Evolutionary conservation across 2,888 invertebrate genomes (phyloP).

Genomic region (Eretmocerus hayati): DNA sequence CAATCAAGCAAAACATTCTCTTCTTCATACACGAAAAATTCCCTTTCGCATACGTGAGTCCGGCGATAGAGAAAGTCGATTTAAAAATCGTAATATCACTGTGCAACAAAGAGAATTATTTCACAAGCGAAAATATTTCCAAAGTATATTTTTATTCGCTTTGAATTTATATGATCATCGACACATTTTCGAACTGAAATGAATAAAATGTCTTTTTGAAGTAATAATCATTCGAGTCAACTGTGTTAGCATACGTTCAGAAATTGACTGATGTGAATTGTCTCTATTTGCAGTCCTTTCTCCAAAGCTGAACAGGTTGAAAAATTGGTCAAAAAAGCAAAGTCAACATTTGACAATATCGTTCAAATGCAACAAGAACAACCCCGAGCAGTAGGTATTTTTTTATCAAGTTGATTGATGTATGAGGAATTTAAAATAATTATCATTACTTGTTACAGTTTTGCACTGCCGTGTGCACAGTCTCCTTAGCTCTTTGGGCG

Average conservation of each 20-base stretch:
- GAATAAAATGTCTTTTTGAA: not conserved
- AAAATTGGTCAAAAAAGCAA: slow-evolving; percentile 33
- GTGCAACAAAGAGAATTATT: too few species aligned
- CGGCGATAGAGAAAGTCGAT: too few species aligned
- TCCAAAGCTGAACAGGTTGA: slow-evolving; percentile 32
- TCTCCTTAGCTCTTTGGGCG: slow-evolving; percentile 33
- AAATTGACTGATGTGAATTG: not conserved
- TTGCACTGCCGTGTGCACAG: slow-evolving; percentile 35
- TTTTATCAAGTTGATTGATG: not conserved
- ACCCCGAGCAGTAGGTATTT: slow-evolving; percentile 36
- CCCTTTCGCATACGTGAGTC: too few species aligned
- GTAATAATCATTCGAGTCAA: not conserved
- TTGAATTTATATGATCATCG: too few species aligned
- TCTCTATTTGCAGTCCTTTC: slow-evolving; percentile 28
- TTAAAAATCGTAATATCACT: too few species aligned
- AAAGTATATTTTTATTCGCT: too few species aligned
- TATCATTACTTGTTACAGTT: slow-evolving; percentile 32
- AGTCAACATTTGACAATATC: slow-evolving; percentile 29
- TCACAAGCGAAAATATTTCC: too few species aligned
- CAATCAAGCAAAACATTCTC: too few species aligned
- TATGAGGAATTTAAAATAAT: not conserved
- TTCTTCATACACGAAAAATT: too few species aligned
- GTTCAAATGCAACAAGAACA: slow-evolving; percentile 36
- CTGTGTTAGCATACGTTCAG: not conserved
- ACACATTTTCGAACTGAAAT: too few species aligned